These are phyloP conservation scores for Nasonia oneida DNA, from an alignment of 2,888 invertebrate genomes.

Conservation along the genomic window DNA sequence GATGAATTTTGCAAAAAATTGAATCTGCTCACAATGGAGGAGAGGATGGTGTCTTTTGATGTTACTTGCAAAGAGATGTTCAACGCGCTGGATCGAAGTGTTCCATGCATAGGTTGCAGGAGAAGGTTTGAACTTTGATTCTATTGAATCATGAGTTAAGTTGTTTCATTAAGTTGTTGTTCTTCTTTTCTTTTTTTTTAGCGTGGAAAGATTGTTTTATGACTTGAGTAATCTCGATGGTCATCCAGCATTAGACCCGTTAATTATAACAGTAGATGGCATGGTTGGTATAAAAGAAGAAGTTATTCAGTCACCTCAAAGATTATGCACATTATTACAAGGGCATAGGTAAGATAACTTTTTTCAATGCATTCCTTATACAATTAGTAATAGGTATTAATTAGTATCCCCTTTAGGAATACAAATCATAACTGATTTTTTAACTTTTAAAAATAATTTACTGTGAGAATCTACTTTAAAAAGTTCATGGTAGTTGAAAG, in stretches of 20 bases:
- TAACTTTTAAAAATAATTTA: background rate
- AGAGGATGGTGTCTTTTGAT: constrained; percentile 89
- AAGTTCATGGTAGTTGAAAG: background rate
- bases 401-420: too few species aligned
- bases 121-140: constrained; percentile 84
- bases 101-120: constrained; percentile 96
- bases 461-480: background rate
- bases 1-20: constrained; percentile 93
- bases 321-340: constrained; percentile 91
- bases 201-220: constrained; percentile 93
- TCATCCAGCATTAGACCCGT: constrained; percentile 92
- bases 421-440: too few species aligned
- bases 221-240: constrained; percentile 89
- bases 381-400: background rate
- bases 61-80: constrained; percentile 91
- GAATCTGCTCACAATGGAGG: constrained; percentile 87
- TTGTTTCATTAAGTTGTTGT: constrained; percentile 27
- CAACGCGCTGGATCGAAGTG: constrained; percentile 92
- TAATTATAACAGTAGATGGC: constrained; percentile 88
- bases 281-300: constrained; percentile 90
- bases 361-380: background rate
- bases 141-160: constrained; percentile 22
- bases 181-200: constrained; percentile 79
- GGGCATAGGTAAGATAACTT: constrained; percentile 88
- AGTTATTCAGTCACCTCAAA: constrained; percentile 88